Evolutionary conservation across 2,113 vertebrate genomes (phyloP), one percentile per base, ranked within the genome.

Genomic region (Stegastes partitus): DNA sequence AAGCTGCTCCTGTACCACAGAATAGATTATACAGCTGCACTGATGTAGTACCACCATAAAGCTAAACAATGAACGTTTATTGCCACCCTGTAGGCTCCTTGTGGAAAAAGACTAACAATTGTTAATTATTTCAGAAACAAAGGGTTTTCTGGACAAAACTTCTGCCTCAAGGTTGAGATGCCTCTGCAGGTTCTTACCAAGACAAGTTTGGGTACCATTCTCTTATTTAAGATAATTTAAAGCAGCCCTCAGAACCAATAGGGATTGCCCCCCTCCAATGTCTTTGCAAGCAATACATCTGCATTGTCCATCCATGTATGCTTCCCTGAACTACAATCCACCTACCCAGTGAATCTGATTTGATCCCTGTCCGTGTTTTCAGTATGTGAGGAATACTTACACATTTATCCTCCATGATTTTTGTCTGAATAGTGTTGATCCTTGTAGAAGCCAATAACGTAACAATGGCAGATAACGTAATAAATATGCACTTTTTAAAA

Each of bases 81-180:
- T 69, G 18, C 66, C 49, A 18, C 4, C 26, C 68, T 42, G 6
- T 16, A 56, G 23, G 23, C 10, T 14, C n/a, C 45, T 51, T 66
- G 61, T 67, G 22, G 66, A 26, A 70, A 71, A 80, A 25, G 22
- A 63, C 45, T 7, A 1, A 14, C 7, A 37, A 5, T 45, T 67
- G 59, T 63, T 74, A 45, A 68, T 79, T 70, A 74, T 61, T 51
- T 25, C n/a, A 18, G 44, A 59, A 58, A 82, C 12, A 84, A 77
- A 76, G 0, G 2, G 11, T n/a, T 65, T 59, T 64, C 11, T 19
- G 22, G 42, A 19, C 34, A 42, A n/a, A 16, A 12, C 71, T 25
- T 67, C 53, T 63, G 39, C 50, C 55, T 63, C 10, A 1, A 4
- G 12, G 66, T 68, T 58, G 47, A 65, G 3, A 45, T 63, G 26